These are phyloP conservation scores for Antheraea yamamai DNA, from an alignment of 2,888 invertebrate genomes.

Conservation along the genomic window DNA sequence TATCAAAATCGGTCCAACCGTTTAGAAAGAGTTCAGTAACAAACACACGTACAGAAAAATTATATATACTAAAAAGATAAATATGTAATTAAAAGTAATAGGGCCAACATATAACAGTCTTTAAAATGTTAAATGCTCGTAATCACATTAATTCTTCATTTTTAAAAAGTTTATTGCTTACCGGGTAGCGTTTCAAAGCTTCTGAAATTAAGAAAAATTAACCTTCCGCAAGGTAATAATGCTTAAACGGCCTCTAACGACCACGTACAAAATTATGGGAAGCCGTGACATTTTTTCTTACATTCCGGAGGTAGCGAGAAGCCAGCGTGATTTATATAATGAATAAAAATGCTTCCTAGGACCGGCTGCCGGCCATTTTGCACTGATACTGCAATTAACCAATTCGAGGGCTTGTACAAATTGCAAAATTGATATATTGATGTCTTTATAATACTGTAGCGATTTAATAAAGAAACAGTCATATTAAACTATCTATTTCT, in stretches of 20 bases:
- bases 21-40: no score
- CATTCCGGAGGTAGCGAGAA: slow-evolving; percentile 61
- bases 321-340: slow-evolving; percentile 78
- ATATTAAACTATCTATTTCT: not conserved
- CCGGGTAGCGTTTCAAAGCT: slow-evolving; percentile 45
- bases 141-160: slow-evolving; percentile 24
- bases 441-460: slow-evolving; percentile 27
- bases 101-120: not conserved
- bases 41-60: no score
- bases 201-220: slow-evolving; percentile 79
- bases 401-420: slow-evolving; percentile 63
- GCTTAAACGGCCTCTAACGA: slow-evolving; percentile 55
- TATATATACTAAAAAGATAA: no score
- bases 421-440: slow-evolving; percentile 49
- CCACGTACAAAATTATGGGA: slow-evolving; percentile 80
- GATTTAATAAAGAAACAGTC: no score
- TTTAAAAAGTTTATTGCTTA: slow-evolving; percentile 12
- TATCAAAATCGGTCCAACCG: no score
- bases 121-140: slow-evolving; percentile 25
- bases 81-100: not conserved
- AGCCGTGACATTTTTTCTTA: slow-evolving; percentile 77
- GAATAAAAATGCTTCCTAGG: slow-evolving; percentile 76
- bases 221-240: slow-evolving; percentile 67
- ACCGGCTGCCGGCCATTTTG: slow-evolving; percentile 53
- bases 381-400: slow-evolving; percentile 74